phyloP scores from a whole-genome alignment of 2,113 vertebrate genomes.

The Morphnarchus princeps region DNA sequence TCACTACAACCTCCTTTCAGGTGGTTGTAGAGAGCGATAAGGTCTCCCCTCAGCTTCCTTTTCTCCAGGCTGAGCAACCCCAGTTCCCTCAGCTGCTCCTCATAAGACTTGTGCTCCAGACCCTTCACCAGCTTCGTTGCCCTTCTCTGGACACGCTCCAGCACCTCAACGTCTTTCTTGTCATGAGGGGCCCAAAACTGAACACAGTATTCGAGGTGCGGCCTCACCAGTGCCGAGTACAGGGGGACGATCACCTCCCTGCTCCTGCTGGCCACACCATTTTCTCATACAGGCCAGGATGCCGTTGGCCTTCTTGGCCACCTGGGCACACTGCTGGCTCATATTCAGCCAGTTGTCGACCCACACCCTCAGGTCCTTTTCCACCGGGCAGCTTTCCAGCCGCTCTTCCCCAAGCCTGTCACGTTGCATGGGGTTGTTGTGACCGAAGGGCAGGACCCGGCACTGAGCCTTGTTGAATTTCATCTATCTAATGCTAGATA shows the following conservation, averaged over 20 bases:
- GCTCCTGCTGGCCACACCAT: no score
- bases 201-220: no score
- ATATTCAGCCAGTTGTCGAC: fast-evolving
- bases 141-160: neutral
- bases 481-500: neutral
- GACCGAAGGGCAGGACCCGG: neutral
- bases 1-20: fast-evolving
- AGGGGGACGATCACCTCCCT: no score
- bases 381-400: neutral
- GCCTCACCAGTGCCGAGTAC: no score
- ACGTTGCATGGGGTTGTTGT: neutral
- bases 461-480: neutral
- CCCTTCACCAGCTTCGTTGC: fast-evolving
- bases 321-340: neutral
- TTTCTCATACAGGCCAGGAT: neutral
- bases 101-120: fast-evolving
- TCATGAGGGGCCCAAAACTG: no score
- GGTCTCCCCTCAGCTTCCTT: fast-evolving
- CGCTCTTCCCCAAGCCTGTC: neutral
- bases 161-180: fast-evolving
- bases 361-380: neutral
- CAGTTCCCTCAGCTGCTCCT: fast-evolving
- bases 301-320: neutral
- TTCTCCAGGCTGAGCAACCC: fast-evolving
- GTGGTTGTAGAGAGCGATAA: fast-evolving